Evolutionary conservation across 1,140 invertebrate genomes (phyloP).

Genomic region (Ostrea denselamellosa): DNA sequence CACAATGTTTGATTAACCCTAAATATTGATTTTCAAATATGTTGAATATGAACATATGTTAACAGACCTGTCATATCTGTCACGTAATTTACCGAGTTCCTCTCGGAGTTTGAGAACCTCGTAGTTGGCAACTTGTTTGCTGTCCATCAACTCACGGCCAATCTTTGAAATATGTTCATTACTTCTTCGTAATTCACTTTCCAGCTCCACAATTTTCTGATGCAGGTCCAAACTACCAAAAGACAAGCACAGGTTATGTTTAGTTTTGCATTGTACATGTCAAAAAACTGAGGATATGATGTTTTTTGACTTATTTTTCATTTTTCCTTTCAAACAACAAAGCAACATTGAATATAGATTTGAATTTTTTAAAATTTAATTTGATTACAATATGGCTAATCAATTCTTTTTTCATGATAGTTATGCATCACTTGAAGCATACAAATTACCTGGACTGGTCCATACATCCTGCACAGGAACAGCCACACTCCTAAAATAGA

Average conservation of each 20-base stretch:
- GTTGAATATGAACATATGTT: not conserved
- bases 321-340: no score
- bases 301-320: no score
- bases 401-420: no score
- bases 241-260: no score
- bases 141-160: slow-evolving; percentile 91
- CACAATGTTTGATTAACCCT: not conserved
- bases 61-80: slow-evolving; percentile 90
- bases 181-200: slow-evolving; percentile 88
- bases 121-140: slow-evolving; percentile 86
- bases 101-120: slow-evolving; percentile 89
- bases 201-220: slow-evolving; percentile 92
- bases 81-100: slow-evolving; percentile 91
- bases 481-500: slow-evolving; percentile 54
- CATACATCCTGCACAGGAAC: slow-evolving; percentile 48
- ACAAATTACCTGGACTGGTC: slow-evolving; percentile 24
- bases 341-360: no score
- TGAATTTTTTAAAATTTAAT: no score
- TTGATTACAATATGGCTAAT: no score
- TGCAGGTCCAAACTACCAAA: slow-evolving; percentile 84
- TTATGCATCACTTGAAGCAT: no score
- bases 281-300: no score
- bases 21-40: not conserved
- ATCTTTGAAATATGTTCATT: slow-evolving; percentile 91
- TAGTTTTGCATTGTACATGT: no score